A percentile compares a stretch with the other conserved stretches of the same genome.
phyloP scores from a whole-genome alignment of 2,888 invertebrate species.

The Argyra leucocephala region DNA sequence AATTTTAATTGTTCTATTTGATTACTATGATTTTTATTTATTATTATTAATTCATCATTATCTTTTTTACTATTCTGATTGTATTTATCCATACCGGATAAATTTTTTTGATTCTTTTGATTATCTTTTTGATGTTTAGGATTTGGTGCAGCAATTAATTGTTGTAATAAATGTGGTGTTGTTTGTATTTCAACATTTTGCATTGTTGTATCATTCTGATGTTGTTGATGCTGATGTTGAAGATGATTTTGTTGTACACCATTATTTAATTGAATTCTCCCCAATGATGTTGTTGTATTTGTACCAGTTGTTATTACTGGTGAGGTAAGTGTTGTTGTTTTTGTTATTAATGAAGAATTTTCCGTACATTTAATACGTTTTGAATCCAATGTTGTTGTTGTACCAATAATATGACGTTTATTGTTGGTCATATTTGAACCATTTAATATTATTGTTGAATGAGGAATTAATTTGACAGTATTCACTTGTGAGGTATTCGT shows the following conservation, averaged over 20 bases:
- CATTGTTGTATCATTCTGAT: constrained; percentile 23
- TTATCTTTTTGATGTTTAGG: constrained; percentile 27
- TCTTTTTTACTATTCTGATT: constrained; percentile 32
- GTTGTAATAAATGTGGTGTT: constrained; percentile 50
- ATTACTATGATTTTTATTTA: constrained; percentile 19
- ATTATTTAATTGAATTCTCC: constrained; percentile 11
- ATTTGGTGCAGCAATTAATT: constrained; percentile 48
- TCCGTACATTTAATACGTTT: constrained; percentile 17
- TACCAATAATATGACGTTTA: constrained; percentile 25
- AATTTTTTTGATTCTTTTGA: neutral
- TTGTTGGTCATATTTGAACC: constrained; percentile 13
- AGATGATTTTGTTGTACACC: constrained; percentile 12
- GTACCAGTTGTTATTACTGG: constrained; percentile 10
- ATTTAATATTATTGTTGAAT: constrained; percentile 14
- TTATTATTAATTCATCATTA: constrained; percentile 29
- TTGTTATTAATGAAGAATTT: neutral
- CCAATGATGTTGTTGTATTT: constrained; percentile 22
- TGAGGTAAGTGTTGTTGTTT: constrained; percentile 18
- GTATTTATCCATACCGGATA: neutral
- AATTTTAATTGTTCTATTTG: constrained; percentile 16
- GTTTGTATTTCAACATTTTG: constrained; percentile 32
- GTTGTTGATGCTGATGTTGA: constrained; percentile 14
- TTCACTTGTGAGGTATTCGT: neutral
- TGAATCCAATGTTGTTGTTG: constrained; percentile 18
- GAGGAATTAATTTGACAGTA: constrained; percentile 3